Conservation (phyloP, 2,113 vertebrate species). For the Centrocercus urophasianus region DNA sequence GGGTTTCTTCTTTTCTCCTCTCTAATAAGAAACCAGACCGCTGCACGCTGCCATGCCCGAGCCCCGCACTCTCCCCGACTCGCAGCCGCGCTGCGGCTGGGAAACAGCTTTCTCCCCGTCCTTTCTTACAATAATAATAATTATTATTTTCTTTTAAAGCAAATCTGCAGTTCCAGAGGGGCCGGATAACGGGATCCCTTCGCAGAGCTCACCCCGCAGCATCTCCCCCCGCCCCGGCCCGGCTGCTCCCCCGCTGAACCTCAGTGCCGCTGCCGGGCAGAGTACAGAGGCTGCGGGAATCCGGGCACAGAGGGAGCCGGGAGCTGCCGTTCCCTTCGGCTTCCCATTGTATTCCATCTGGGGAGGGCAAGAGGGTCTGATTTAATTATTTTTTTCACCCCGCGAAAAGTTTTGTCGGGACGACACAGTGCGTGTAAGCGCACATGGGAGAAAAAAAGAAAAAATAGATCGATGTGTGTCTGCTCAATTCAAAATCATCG, state of each 20-base stretch:
- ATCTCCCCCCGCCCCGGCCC: background rate
- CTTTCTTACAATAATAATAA: background rate
- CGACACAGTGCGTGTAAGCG: background rate
- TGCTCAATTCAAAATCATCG: background rate
- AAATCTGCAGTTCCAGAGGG: slow-evolving; percentile 29
- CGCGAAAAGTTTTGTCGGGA: background rate
- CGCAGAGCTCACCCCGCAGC: slow-evolving; percentile 39
- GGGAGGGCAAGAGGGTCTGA: background rate
- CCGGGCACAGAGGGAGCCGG: background rate
- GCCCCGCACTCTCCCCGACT: background rate
- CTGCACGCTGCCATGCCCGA: background rate
- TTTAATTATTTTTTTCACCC: background rate
- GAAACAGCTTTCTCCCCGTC: background rate
- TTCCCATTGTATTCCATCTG: background rate
- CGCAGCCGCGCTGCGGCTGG: background rate
- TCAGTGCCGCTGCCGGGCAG: background rate
- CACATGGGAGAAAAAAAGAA: background rate
- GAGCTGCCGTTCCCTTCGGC: background rate
- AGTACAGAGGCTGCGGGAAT: no score
- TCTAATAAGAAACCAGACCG: background rate
- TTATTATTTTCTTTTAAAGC: background rate
- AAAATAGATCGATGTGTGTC: background rate
- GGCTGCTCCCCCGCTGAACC: background rate
- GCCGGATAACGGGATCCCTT: slow-evolving; percentile 67
- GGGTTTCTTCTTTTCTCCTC: background rate